Conservation (phyloP, 2,888 invertebrate genomes). For the Oligia fasciuncula region DNA sequence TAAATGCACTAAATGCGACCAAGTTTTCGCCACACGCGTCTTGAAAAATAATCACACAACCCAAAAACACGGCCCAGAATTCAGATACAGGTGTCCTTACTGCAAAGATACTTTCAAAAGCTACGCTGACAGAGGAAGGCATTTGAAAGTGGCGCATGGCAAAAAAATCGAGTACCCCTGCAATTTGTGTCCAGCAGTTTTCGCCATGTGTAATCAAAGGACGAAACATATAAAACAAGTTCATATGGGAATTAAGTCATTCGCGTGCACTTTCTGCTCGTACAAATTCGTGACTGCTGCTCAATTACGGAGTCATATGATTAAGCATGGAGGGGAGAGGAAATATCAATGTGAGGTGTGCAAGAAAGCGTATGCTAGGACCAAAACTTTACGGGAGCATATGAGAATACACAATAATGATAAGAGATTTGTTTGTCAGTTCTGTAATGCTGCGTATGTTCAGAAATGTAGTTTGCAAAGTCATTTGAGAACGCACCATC, state of each 20-base stretch:
- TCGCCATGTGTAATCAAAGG: conserved; percentile 79
- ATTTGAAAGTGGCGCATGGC: conserved; percentile 77
- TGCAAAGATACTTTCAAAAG: conserved; percentile 81
- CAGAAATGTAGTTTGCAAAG: conserved; percentile 85
- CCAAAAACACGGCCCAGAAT: conserved; percentile 73
- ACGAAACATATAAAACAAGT: conserved; percentile 83
- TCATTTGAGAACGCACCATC: conserved; percentile 83
- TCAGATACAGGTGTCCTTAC: conserved; percentile 76
- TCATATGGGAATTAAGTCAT: conserved; percentile 79
- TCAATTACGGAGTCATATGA: conserved; percentile 79
- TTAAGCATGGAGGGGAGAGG: conserved; percentile 80
- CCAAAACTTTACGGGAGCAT: conserved; percentile 82
- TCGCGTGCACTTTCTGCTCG: conserved; percentile 77
- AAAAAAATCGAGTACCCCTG: conserved; percentile 82
- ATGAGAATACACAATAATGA: conserved; percentile 85
- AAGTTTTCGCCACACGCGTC: conserved; percentile 73
- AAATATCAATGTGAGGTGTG: conserved; percentile 82
- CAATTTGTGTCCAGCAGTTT: conserved; percentile 80
- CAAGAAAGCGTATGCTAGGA: conserved; percentile 82
- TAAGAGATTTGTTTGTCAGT: conserved; percentile 84
- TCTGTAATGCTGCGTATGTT: conserved; percentile 81
- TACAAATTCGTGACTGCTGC: conserved; percentile 78
- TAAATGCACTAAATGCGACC: conserved; percentile 79
- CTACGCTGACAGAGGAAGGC: conserved; percentile 77
- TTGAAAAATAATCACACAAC: conserved; percentile 76